Evolutionary conservation across 2,888 invertebrate genomes (phyloP), one percentile per base, ranked within the genome.

Genomic region (Microctonus hyperodae): DNA sequence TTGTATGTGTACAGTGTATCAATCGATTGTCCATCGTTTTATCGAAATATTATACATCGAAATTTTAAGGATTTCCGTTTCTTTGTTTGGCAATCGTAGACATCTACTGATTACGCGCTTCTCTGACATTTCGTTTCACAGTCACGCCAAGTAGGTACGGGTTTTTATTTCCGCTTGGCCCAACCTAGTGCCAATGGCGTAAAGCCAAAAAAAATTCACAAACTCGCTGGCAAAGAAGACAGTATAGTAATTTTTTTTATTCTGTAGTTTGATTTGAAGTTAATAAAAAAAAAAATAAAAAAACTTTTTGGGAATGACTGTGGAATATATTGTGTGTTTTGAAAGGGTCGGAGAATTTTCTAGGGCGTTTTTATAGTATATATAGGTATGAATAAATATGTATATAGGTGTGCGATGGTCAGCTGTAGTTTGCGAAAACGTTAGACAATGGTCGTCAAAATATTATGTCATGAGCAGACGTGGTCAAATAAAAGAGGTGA

Each of bases 391-490:
- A n/a, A n/a, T n/a, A n/a, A n/a, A n/a, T n/a, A 35, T 31, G 55
- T 37, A 55, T 63, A 55, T n/a, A n/a, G n/a, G n/a, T 57, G 65
- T 59, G 64, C 65, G 56, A 58, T 31, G 56, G 33, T 51, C 55
- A 65, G 31, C 57, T 37, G 31, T 22, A 40, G 40, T 63, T 53
- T 50, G 31, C 50, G 44, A 56, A 53, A 63, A 69, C 68, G 72
- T 73, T 73, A 70, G 73, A 76, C 74, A 75, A 75, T 75, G 73
- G 74, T 73, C 75, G 73, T 76, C 75, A 76, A 74, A 75, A 73
- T 72, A 73, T 71, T 69, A 67, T 69, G 73, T 71, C 73, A 62
- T 58, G 50, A 22, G 33, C 58, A 66, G 65, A 37, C 57, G 55
- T 58, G 56, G 40, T 44, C 33, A 63, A 69, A 68, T 68, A 69